Conservation (phyloP, 2,797 vertebrate genomes). For the Lates japonicus region DNA sequence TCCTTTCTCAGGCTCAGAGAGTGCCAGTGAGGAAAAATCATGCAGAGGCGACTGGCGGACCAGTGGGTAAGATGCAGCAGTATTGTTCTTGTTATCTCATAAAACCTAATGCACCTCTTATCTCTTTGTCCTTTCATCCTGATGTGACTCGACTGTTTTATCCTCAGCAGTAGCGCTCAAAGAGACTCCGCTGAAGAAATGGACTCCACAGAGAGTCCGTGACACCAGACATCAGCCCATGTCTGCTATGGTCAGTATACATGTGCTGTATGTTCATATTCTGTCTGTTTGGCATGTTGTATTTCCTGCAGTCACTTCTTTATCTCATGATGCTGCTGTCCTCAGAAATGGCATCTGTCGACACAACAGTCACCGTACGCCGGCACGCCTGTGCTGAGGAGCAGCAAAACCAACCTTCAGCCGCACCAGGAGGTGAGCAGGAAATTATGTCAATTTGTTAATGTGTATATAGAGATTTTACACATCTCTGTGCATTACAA, state of each 20-base stretch:
- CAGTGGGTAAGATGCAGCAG: constrained; percentile 64
- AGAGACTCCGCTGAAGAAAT: constrained; percentile 67
- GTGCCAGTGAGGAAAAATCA: constrained; percentile 78
- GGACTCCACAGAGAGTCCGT: constrained; percentile 81
- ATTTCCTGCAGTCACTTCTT: neutral
- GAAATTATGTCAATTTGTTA: neutral
- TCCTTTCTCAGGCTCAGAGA: constrained; percentile 81
- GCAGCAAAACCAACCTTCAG: constrained; percentile 46
- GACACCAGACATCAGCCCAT: constrained; percentile 74
- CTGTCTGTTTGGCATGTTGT: neutral
- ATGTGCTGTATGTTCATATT: neutral
- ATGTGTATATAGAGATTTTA: neutral
- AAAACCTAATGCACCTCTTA: constrained; percentile 2
- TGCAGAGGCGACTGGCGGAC: constrained; percentile 39
- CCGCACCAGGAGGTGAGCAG: constrained; percentile 71
- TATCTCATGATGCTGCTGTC: constrained; percentile 15
- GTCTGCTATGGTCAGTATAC: constrained; percentile 78
- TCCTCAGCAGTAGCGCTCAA: constrained; percentile 31
- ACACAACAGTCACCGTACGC: constrained; percentile 61
- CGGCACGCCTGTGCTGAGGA: constrained; percentile 49
- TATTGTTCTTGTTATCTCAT: constrained; percentile 4
- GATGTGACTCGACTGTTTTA: constrained; percentile 23
- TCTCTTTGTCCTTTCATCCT: constrained; percentile 17
- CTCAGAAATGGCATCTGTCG: constrained; percentile 75
- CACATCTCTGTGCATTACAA: neutral